A percentile compares a stretch with the other conserved stretches of the same genome.
phyloP scores from a whole-genome alignment of 2,797 vertebrate genomes.

The Lerista edwardsae region DNA sequence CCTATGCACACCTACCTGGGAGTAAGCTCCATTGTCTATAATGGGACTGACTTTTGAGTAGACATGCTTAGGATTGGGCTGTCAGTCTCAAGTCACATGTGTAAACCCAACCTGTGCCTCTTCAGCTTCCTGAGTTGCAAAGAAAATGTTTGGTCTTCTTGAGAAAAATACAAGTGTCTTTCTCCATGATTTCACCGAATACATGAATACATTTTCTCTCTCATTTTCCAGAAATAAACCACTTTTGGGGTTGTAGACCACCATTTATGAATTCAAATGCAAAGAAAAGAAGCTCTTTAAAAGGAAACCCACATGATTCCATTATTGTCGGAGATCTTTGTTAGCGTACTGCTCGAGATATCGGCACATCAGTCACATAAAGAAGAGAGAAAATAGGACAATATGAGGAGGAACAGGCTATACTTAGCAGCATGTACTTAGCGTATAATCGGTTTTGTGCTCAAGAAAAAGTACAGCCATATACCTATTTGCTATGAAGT shows the following conservation, averaged over 20 bases:
- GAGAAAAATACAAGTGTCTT: too few species aligned
- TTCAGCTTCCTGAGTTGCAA: too few species aligned
- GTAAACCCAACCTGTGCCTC: too few species aligned
- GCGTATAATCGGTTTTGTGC: not conserved
- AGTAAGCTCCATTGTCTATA: too few species aligned
- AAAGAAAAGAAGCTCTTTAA: not conserved
- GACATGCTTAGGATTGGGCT: too few species aligned
- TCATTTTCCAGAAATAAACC: not conserved
- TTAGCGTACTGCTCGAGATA: not conserved
- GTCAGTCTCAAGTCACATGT: not conserved
- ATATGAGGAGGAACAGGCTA: not conserved
- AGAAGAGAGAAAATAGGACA: not conserved
- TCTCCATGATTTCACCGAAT: too few species aligned
- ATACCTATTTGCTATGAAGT: not conserved
- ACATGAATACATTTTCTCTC: too few species aligned
- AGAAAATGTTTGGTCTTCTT: too few species aligned
- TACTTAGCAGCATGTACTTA: not conserved
- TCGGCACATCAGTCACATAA: not conserved
- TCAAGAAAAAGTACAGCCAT: not conserved
- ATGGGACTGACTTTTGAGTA: too few species aligned
- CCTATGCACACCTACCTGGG: too few species aligned
- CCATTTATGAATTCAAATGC: not conserved
- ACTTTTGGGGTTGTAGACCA: not conserved
- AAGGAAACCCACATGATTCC: not conserved
- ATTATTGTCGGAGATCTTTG: constrained; percentile 4